Evolutionary conservation across 2,797 vertebrate genomes (phyloP).

Genomic region (Emys orbicularis): DNA sequence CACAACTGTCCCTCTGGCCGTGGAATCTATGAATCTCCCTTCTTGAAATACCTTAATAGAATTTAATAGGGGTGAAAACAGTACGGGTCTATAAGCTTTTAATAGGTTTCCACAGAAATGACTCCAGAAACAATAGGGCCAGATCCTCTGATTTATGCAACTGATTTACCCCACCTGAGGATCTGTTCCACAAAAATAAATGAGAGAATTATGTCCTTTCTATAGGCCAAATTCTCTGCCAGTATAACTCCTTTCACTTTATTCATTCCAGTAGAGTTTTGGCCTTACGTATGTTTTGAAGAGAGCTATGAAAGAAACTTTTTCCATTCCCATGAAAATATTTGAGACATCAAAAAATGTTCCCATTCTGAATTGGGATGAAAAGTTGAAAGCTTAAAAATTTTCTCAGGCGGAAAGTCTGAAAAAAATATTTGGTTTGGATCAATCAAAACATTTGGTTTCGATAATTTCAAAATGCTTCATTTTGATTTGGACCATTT

Average conservation of each 20-base stretch:
- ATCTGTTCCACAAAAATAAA: not conserved
- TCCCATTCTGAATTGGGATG: not conserved
- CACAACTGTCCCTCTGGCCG: not conserved
- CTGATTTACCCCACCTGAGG: not conserved
- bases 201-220: not conserved
- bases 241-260: not conserved
- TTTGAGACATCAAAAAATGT: not conserved
- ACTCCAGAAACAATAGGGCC: rapidly evolving
- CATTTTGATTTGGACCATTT: not conserved
- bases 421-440: not conserved
- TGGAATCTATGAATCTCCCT: not conserved
- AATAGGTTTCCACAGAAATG: not conserved
- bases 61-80: rapidly evolving
- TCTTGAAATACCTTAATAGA: not conserved
- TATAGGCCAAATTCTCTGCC: not conserved
- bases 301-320: not conserved
- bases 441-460: not conserved
- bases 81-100: rapidly evolving
- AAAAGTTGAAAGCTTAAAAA: not conserved
- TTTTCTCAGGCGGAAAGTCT: rapidly evolving
- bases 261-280: not conserved
- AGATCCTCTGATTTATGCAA: not conserved
- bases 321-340: not conserved
- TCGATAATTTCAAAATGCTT: not conserved
- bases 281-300: not conserved